Evolutionary conservation across 2,113 vertebrate species (phyloP).

Genomic region (Motacilla tschutschensis): DNA sequence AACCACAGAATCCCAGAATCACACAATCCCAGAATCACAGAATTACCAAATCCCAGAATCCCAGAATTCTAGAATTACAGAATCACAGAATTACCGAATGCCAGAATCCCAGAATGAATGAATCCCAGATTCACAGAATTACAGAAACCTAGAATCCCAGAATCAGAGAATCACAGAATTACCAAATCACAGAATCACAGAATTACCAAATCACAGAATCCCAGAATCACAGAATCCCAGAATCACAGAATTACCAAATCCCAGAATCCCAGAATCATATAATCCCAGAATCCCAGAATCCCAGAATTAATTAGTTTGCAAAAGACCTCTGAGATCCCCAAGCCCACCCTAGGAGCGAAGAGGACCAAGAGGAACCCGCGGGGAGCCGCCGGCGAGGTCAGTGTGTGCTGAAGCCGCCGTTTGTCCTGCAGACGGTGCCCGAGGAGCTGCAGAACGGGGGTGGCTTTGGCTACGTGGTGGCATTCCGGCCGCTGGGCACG

Average conservation of each 20-base stretch:
- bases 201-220: fast-evolving
- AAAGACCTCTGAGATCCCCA: background rate
- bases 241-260: no score
- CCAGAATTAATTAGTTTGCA: background rate
- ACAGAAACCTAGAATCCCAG: no score
- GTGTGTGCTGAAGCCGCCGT: fast-evolving
- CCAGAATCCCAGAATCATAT: background rate
- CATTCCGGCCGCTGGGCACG: slow-evolving; percentile 87
- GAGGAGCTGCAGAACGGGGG: slow-evolving; percentile 94
- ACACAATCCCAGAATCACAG: fast-evolving
- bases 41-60: background rate
- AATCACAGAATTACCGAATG: no score
- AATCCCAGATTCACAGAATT: fast-evolving
- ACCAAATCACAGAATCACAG: background rate
- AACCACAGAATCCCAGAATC: background rate
- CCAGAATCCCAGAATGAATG: no score
- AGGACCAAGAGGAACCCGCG: no score
- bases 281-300: background rate
- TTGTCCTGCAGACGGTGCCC: slow-evolving; percentile 84
- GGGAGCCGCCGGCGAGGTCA: fast-evolving
- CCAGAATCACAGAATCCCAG: background rate
- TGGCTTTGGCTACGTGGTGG: slow-evolving; percentile 96
- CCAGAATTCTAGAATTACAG: background rate
- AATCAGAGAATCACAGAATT: fast-evolving
- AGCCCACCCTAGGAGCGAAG: fast-evolving